A percentile compares a stretch with the other conserved stretches of the same genome.
phyloP scores from a whole-genome alignment of 1,140 invertebrate species.

The silkworm (Bombyx mori) region DNA sequence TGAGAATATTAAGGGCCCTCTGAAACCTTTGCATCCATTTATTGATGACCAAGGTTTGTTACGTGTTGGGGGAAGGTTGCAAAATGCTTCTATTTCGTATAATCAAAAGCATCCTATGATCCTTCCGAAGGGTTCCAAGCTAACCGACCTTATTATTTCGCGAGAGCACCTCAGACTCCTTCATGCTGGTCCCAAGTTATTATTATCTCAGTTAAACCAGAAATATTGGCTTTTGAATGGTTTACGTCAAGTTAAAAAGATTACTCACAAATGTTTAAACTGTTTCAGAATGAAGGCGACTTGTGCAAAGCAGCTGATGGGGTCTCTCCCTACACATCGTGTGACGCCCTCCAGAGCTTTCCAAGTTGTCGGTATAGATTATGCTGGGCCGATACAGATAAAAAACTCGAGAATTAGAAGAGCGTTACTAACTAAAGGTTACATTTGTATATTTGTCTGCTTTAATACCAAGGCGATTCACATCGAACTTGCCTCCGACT shows the following conservation, averaged over 20 bases:
- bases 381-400: conserved; percentile 32
- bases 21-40: conserved; percentile 22
- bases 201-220: conserved; percentile 18
- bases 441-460: conserved; percentile 11
- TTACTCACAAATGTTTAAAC: conserved; percentile 28
- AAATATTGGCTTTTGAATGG: conserved; percentile 33
- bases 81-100: conserved; percentile 18
- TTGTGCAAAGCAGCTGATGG: conserved; percentile 28
- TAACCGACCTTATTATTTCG: conserved; percentile 24
- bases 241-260: conserved; percentile 17
- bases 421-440: conserved; percentile 6
- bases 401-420: conserved; percentile 19
- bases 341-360: conserved; percentile 25
- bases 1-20: conserved; percentile 7
- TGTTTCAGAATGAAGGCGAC: conserved; percentile 26
- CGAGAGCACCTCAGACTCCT: conserved; percentile 17
- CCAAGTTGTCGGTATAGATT: conserved; percentile 32
- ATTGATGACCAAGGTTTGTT: conserved; percentile 21
- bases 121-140: conserved; percentile 20
- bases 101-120: conserved; percentile 30
- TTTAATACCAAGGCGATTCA: conserved; percentile 4
- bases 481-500: not conserved
- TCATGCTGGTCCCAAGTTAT: conserved; percentile 23
- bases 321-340: conserved; percentile 30
- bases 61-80: conserved; percentile 29